Conservation (phyloP, 2,888 invertebrate species). For the Trachelus iudaicus region DNA sequence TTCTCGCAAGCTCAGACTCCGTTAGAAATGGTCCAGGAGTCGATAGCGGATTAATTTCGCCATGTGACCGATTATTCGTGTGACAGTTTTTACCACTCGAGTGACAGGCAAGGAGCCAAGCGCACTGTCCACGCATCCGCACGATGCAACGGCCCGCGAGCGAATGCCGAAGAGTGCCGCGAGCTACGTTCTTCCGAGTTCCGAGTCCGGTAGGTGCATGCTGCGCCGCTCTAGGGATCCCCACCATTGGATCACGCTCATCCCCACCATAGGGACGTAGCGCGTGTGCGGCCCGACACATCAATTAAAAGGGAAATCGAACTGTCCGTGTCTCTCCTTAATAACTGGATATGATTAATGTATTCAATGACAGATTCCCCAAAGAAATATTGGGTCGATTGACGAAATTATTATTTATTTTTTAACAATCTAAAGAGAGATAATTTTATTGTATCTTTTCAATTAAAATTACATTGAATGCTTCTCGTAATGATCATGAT, state of each 20-base stretch:
- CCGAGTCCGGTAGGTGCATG: constrained; percentile 36
- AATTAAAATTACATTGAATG: not conserved
- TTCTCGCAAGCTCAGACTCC: not conserved
- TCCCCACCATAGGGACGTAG: constrained; percentile 8
- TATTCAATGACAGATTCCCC: not conserved
- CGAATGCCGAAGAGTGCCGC: constrained; percentile 36
- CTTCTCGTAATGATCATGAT: not conserved
- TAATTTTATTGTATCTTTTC: not conserved
- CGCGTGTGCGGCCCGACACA: not conserved
- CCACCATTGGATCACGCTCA: constrained; percentile 23
- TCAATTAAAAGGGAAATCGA: not conserved
- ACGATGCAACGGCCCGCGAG: constrained; percentile 36
- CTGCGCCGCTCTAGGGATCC: not conserved
- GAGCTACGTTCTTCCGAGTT: constrained; percentile 42
- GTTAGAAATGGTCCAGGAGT: not conserved
- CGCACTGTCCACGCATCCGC: constrained; percentile 15
- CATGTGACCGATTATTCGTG: not conserved
- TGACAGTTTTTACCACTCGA: not conserved
- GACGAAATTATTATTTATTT: not conserved
- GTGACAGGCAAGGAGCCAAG: not conserved
- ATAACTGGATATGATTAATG: not conserved
- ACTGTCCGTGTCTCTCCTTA: not conserved
- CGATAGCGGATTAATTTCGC: not conserved
- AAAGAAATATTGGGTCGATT: not conserved
- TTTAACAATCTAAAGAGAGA: not conserved